phyloP scores from a whole-genome alignment of 2,888 invertebrate genomes.

The Trilocha varians region DNA sequence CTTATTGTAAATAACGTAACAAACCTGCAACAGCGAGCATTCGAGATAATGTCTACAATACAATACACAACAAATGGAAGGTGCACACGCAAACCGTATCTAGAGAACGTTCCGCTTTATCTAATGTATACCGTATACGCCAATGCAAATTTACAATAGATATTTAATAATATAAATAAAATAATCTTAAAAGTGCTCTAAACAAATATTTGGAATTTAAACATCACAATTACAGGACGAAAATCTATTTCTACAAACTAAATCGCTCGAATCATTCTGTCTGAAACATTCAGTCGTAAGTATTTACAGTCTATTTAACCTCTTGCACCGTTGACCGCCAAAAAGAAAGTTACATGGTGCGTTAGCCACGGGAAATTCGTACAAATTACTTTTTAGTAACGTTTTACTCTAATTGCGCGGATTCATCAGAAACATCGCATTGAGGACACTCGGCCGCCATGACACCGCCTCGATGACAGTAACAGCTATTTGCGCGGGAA shows the following conservation, averaged over 20 bases:
- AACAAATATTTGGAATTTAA: no score
- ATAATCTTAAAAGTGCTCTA: no score
- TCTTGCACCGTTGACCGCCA: conserved; percentile 30
- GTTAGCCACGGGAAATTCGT: conserved; percentile 59
- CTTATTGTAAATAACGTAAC: conserved; percentile 5
- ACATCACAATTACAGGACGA: no score
- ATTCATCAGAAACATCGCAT: conserved; percentile 49
- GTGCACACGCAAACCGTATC: conserved; percentile 34
- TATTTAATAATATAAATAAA: no score
- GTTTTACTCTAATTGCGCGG: conserved; percentile 63
- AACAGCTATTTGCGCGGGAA: conserved; percentile 47
- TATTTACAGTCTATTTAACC: conserved; percentile 66
- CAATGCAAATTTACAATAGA: no score
- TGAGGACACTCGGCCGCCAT: conserved; percentile 36
- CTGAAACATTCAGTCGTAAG: conserved; percentile 10
- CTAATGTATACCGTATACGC: no score
- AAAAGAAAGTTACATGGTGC: conserved; percentile 64
- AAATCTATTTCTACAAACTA: no score
- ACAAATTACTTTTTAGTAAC: conserved; percentile 59
- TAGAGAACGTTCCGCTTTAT: no score
- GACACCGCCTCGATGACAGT: conserved; percentile 42
- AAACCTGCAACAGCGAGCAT: conserved; percentile 15
- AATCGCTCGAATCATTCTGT: not conserved
- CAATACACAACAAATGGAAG: conserved; percentile 35
- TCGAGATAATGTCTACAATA: conserved; percentile 13